A percentile compares a stretch with the other conserved stretches of the same genome.
These are phyloP conservation scores for Umimayanthus kanabou DNA, from an alignment of 92 coral and sea anemone species.

Conservation along the genomic window DNA sequence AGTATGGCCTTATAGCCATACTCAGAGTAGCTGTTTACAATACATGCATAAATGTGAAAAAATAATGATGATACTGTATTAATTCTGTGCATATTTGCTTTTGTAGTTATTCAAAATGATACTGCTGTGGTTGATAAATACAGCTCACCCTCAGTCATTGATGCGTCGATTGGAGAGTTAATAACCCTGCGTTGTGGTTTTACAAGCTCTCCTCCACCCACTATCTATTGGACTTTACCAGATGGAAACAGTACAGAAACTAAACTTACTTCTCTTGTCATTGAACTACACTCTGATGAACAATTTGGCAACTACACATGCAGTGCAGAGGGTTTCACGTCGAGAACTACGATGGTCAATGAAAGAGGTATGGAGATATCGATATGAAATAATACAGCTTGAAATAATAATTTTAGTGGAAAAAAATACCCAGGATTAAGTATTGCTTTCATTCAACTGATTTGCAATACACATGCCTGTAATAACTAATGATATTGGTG, in stretches of 20 bases:
- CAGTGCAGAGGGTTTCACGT: not conserved
- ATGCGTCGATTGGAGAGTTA: not conserved
- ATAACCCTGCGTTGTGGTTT: conserved; percentile 3
- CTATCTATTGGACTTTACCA: not conserved
- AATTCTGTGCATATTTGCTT: not conserved
- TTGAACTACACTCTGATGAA: not conserved
- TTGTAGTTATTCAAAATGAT: not conserved
- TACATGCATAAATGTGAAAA: too few relatives aligned
- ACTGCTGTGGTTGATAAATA: not conserved
- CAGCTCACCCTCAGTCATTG: not conserved
- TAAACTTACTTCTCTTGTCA: not conserved
- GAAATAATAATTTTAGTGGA: too few relatives aligned
- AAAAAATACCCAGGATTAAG: too few relatives aligned
- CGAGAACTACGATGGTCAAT: not conserved
- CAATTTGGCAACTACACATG: conserved; percentile 4
- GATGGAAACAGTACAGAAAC: not conserved
- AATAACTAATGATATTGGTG: too few relatives aligned
- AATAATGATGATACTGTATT: not conserved
- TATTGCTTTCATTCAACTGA: too few relatives aligned
- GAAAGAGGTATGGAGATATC: not conserved
- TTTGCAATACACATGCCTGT: too few relatives aligned
- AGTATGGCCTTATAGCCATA: too few relatives aligned
- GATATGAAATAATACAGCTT: not conserved
- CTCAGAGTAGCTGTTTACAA: too few relatives aligned
- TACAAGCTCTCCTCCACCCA: not conserved